Conservation (phyloP, 2,888 invertebrate genomes). For the Noctua fimbriata region DNA sequence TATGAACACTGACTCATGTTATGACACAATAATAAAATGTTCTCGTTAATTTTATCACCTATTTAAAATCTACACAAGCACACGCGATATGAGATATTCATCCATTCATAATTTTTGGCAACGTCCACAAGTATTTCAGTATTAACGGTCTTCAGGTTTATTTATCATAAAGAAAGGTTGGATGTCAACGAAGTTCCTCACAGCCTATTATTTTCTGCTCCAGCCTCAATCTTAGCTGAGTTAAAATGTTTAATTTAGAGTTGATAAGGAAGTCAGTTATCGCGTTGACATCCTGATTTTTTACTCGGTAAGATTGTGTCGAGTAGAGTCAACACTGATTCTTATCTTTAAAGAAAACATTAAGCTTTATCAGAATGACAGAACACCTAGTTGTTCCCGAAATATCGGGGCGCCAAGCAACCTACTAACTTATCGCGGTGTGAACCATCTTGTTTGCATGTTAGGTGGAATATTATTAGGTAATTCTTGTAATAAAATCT, state of each 20-base stretch:
- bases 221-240: conserved; percentile 54
- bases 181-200: conserved; percentile 27
- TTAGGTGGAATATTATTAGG: conserved; percentile 38
- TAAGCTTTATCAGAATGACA: conserved; percentile 82
- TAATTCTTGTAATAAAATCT: conserved; percentile 26
- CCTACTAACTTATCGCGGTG: conserved; percentile 51
- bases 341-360: conserved; percentile 82
- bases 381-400: conserved; percentile 69
- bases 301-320: conserved; percentile 81
- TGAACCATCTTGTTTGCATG: conserved; percentile 51
- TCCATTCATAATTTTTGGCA: conserved; percentile 66
- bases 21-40: conserved; percentile 65
- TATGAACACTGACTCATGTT: conserved; percentile 65
- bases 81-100: conserved; percentile 54
- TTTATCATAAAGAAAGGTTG: conserved; percentile 42
- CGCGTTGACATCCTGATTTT: conserved; percentile 84
- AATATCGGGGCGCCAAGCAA: conserved; percentile 48
- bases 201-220: conserved; percentile 41
- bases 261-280: conserved; percentile 77
- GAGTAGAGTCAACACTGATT: conserved; percentile 81
- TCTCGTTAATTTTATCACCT: conserved; percentile 60
- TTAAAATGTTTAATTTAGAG: conserved; percentile 59
- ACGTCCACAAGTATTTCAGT: conserved; percentile 39
- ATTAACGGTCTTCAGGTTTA: conserved; percentile 29
- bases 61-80: conserved; percentile 57